Evolutionary conservation across 2,888 invertebrate genomes (phyloP).

Genomic region (Rhamphomyia laevipes): DNA sequence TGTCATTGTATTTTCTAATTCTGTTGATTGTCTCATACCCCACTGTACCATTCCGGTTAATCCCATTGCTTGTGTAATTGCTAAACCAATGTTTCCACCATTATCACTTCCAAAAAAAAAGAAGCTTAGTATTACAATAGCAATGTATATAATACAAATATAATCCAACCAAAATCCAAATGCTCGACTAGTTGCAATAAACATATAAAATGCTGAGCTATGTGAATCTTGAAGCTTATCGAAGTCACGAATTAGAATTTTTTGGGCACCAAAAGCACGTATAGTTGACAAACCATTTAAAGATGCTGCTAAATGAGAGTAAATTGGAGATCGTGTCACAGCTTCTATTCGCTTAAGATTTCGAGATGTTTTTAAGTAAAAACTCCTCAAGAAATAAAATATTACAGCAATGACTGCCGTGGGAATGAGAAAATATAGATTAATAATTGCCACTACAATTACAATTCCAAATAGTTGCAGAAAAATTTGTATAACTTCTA

Average conservation of each 20-base stretch:
- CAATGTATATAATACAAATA: conserved; percentile 76
- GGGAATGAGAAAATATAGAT: conserved; percentile 60
- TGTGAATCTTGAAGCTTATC: conserved; percentile 75
- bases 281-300: conserved; percentile 86
- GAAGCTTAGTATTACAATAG: conserved; percentile 74
- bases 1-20: conserved; percentile 78
- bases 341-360: conserved; percentile 72
- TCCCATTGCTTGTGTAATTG: conserved; percentile 69
- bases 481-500: conserved; percentile 55
- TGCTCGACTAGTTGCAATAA: conserved; percentile 79
- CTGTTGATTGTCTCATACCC: conserved; percentile 88
- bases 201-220: conserved; percentile 85
- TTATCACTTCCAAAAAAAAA: conserved; percentile 53
- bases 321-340: conserved; percentile 86
- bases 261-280: conserved; percentile 74
- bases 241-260: conserved; percentile 64
- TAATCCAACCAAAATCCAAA: conserved; percentile 90
- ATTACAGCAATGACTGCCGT: conserved; percentile 56
- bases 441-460: conserved; percentile 62
- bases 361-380: conserved; percentile 69
- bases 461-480: conserved; percentile 68
- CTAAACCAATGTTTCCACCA: conserved; percentile 66
- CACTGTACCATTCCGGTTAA: conserved; percentile 59
- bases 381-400: conserved; percentile 61
- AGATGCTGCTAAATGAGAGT: conserved; percentile 80